A percentile compares a stretch with the other conserved stretches of the same genome.
Conservation (phyloP, 1,140 invertebrate species). For the Penaeus vannamei region DNA sequence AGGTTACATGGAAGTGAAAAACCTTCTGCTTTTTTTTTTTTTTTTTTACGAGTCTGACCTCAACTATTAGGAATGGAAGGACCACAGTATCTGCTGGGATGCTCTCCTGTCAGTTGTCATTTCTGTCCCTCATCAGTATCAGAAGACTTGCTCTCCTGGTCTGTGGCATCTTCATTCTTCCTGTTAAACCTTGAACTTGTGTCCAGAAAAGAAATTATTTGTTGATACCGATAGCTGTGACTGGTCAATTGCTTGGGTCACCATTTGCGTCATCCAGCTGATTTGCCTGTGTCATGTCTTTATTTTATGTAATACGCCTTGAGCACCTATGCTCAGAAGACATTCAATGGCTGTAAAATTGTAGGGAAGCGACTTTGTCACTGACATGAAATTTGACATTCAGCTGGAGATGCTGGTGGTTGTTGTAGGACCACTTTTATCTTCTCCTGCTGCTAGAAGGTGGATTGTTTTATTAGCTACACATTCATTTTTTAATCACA, state of each 20-base stretch:
- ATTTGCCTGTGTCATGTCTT: conserved; percentile 18
- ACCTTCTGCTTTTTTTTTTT: conserved; percentile 19
- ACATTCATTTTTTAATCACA: conserved; percentile 59
- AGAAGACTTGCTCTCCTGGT: conserved; percentile 19
- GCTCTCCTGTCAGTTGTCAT: conserved; percentile 22
- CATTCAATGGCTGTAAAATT: background rate
- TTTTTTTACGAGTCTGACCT: conserved; percentile 51
- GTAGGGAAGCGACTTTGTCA: background rate
- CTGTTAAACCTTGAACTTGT: conserved; percentile 12
- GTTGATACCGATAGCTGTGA: background rate
- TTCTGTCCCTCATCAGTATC: conserved; percentile 7
- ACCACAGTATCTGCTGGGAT: conserved; percentile 40
- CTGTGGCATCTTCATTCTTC: background rate
- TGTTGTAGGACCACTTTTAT: conserved; percentile 44
- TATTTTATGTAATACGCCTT: conserved; percentile 9
- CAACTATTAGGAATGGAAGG: conserved; percentile 61
- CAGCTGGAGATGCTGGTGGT: conserved; percentile 44
- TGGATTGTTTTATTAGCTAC: conserved; percentile 63
- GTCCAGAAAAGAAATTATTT: conserved; percentile 21
- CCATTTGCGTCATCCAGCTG: conserved; percentile 35
- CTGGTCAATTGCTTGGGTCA: conserved; percentile 36
- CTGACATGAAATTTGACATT: conserved; percentile 24
- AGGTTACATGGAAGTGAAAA: conserved; percentile 8
- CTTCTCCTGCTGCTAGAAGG: conserved; percentile 59
- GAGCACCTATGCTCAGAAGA: background rate